phyloP scores from a whole-genome alignment of 2,797 vertebrate species.

The Arrhamphus sclerolepis region DNA sequence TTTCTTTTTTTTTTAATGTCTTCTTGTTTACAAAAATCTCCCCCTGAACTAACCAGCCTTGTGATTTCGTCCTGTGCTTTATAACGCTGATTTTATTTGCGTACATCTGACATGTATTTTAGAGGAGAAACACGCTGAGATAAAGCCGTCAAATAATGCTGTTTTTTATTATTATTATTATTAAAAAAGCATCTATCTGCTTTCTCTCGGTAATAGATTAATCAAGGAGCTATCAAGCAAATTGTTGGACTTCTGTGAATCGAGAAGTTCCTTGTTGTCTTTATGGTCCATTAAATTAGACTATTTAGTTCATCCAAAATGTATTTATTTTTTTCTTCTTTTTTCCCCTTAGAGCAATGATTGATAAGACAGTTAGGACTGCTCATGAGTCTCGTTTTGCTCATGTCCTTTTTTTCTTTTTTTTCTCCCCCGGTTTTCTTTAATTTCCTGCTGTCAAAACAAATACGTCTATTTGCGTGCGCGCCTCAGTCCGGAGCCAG shows the following conservation, averaged over 20 bases:
- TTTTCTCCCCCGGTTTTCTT: too few species aligned
- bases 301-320: conserved; percentile 39
- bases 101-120: conserved; percentile 19
- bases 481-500: conserved; percentile 2
- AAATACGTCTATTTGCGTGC: conserved; percentile 26
- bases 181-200: neutral
- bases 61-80: conserved; percentile 14
- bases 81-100: neutral
- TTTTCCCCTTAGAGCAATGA: conserved; percentile 35
- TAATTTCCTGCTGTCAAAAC: conserved; percentile 24
- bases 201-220: conserved; percentile 48
- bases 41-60: conserved; percentile 25
- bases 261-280: conserved; percentile 49
- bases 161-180: neutral
- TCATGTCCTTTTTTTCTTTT: neutral
- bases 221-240: conserved; percentile 54
- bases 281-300: conserved; percentile 57
- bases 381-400: conserved; percentile 15
- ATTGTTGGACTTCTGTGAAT: conserved; percentile 43
- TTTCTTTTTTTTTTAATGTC: neutral
- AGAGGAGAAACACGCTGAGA: neutral
- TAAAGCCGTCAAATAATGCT: too few species aligned
- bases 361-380: conserved; percentile 37
- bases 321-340: neutral
- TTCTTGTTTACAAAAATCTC: conserved; percentile 51